phyloP scores from a whole-genome alignment of 2,113 vertebrate species.

The Oxyura jamaicensis region DNA sequence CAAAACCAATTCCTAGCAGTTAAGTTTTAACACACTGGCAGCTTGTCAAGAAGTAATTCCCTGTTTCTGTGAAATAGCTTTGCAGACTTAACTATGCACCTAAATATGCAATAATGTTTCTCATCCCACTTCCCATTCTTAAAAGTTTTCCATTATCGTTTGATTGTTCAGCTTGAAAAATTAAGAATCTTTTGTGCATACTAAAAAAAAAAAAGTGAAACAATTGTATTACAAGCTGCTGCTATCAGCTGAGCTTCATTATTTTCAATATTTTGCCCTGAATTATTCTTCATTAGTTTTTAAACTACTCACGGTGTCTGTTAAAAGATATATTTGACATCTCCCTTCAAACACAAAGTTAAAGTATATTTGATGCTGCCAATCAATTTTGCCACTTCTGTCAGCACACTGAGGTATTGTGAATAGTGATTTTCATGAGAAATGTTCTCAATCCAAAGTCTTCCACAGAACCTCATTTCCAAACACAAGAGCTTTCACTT shows the following conservation, averaged over 20 bases:
- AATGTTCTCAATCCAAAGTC: not conserved
- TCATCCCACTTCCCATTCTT: not conserved
- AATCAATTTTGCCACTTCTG: not conserved
- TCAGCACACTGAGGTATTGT: not conserved
- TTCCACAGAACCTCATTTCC: not conserved
- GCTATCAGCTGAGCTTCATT: not conserved
- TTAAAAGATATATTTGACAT: not conserved
- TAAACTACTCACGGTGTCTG: not conserved
- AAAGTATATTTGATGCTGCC: not conserved
- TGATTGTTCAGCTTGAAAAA: not conserved
- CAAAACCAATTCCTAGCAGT: not conserved
- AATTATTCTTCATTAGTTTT: not conserved
- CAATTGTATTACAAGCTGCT: not conserved
- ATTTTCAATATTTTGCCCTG: not conserved
- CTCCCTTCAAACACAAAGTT: not conserved
- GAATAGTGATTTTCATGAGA: not conserved
- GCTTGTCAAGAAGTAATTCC: constrained; percentile 1
- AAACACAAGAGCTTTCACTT: not conserved
- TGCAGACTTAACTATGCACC: not conserved
- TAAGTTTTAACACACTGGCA: not conserved
- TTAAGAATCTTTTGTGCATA: not conserved
- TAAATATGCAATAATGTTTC: not conserved
- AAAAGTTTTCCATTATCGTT: not conserved
- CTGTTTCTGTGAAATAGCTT: constrained; percentile 22
- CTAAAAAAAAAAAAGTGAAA: not conserved